These are phyloP conservation scores for Genyomyrus donnyi DNA, from an alignment of 2,113 vertebrate genomes.

Conservation along the genomic window DNA sequence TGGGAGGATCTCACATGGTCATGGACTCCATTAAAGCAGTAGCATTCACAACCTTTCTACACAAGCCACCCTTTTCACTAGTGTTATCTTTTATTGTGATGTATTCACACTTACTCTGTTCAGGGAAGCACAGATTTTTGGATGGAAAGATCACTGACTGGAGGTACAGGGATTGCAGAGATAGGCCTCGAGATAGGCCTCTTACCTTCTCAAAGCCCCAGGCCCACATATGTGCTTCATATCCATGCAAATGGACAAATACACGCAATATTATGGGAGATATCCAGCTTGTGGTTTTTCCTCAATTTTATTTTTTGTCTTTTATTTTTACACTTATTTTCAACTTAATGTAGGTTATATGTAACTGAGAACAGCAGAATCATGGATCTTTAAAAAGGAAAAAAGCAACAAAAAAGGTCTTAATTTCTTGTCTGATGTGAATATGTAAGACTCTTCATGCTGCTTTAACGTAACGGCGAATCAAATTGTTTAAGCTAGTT, in stretches of 20 bases:
- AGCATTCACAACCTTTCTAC: background rate
- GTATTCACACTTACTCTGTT: background rate
- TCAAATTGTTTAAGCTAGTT: slow-evolving; percentile 2
- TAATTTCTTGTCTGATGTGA: background rate
- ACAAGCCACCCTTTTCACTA: background rate
- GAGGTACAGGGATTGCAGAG: background rate
- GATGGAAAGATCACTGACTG: background rate
- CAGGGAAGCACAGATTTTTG: background rate
- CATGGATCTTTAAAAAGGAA: background rate
- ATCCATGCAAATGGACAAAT: background rate
- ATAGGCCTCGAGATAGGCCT: background rate
- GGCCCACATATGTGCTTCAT: background rate
- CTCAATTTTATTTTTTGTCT: background rate
- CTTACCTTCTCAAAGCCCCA: background rate
- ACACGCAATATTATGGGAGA: background rate
- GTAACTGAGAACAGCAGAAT: background rate
- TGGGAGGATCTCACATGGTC: slow-evolving; percentile 44
- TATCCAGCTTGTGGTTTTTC: background rate
- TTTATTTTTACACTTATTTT: background rate
- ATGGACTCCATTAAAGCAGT: slow-evolving; percentile 51
- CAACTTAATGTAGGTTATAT: background rate
- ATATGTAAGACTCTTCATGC: background rate
- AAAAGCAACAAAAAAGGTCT: background rate
- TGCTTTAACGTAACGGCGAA: background rate
- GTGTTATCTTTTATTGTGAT: background rate